A percentile compares a stretch with the other conserved stretches of the same genome.
phyloP scores from a whole-genome alignment of 2,888 invertebrate species.

The Leucania comma region DNA sequence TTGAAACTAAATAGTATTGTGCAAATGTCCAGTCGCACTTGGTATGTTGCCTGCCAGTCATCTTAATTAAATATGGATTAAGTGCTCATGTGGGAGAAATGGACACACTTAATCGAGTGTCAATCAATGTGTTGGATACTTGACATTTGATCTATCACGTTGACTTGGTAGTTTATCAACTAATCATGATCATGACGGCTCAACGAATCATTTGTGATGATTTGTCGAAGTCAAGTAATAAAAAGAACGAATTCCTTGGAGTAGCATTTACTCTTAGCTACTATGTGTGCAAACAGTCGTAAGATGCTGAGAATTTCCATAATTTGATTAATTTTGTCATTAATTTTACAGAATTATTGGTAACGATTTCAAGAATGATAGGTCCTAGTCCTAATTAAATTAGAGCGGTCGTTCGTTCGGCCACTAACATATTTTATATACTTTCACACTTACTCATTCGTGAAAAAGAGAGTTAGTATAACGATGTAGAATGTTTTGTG shows the following conservation, averaged over 20 bases:
- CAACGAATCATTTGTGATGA: slow-evolving; percentile 6
- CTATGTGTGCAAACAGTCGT: neutral
- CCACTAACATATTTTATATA: slow-evolving; percentile 40
- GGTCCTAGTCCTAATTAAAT: slow-evolving; percentile 26
- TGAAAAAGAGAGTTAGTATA: slow-evolving; percentile 57
- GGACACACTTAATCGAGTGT: slow-evolving; percentile 13
- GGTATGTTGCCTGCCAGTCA: neutral
- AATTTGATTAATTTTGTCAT: slow-evolving; percentile 8
- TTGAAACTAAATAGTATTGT: neutral
- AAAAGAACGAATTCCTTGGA: slow-evolving; percentile 2
- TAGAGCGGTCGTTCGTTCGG: slow-evolving; percentile 10
- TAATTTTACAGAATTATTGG: neutral
- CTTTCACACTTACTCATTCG: slow-evolving; percentile 60
- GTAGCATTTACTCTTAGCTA: neutral
- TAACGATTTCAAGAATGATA: neutral
- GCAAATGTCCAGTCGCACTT: slow-evolving; percentile 11
- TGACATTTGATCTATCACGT: slow-evolving; percentile 40
- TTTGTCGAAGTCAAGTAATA: slow-evolving; percentile 7
- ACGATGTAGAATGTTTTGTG: slow-evolving; percentile 40
- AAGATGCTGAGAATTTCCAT: neutral
- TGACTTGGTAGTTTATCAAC: slow-evolving; percentile 23
- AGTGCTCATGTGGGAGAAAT: slow-evolving; percentile 18
- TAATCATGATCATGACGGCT: neutral
- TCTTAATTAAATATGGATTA: slow-evolving; percentile 22
- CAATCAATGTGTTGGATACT: slow-evolving; percentile 42